These are phyloP conservation scores for Alligator sinensis DNA, from an alignment of 2,113 vertebrate genomes.

Conservation along the genomic window DNA sequence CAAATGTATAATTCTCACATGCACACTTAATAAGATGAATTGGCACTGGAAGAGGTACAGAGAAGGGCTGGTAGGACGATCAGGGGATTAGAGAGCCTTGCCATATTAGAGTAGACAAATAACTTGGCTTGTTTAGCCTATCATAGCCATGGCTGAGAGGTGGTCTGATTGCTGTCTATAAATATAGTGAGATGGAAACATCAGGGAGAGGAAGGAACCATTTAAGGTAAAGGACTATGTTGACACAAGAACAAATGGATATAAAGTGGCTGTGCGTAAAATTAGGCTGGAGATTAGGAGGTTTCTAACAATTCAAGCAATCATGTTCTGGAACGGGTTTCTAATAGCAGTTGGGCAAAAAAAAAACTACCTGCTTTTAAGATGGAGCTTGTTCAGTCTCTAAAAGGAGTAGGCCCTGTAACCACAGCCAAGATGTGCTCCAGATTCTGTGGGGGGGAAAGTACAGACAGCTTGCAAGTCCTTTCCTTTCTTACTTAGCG, in stretches of 20 bases:
- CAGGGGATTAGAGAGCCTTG: neutral
- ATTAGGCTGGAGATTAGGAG: neutral
- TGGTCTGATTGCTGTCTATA: neutral
- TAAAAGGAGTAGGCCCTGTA: neutral
- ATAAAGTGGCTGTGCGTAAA: neutral
- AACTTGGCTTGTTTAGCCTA: neutral
- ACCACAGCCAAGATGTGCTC: too few relatives aligned
- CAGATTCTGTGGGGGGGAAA: too few relatives aligned
- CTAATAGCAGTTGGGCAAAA: neutral
- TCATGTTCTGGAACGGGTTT: neutral
- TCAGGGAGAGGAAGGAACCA: rapidly evolving
- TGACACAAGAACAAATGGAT: slow-evolving; percentile 10
- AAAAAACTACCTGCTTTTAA: neutral
- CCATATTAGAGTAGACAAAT: neutral
- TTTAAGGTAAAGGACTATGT: neutral
- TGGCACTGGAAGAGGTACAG: neutral
- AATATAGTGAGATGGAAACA: neutral
- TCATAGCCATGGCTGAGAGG: neutral
- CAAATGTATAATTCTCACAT: neutral
- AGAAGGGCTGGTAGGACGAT: neutral
- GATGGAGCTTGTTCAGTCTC: neutral
- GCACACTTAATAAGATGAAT: neutral
- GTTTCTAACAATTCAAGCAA: too few relatives aligned
- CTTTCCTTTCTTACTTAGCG: too few relatives aligned
- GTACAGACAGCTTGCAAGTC: too few relatives aligned